Evolutionary conservation across 2,888 invertebrate species (phyloP).

Genomic region (Sinohyriopsis cumingii): DNA sequence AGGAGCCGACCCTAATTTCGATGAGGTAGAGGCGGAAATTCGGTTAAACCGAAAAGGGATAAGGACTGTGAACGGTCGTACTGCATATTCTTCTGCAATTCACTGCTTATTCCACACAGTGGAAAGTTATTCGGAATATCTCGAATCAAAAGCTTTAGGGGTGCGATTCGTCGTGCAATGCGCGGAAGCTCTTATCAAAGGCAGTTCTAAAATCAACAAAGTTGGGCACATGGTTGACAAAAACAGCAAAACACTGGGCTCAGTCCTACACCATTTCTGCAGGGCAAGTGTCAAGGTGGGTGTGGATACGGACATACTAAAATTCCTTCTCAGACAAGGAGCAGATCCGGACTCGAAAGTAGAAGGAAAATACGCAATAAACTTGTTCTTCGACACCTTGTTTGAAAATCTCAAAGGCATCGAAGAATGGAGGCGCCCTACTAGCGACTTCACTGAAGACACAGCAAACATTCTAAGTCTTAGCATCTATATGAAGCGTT

Average conservation of each 20-base stretch:
- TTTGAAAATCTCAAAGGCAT: conserved; percentile 31
- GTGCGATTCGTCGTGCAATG: conserved; percentile 43
- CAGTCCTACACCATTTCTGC: conserved; percentile 53
- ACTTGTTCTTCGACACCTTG: conserved; percentile 43
- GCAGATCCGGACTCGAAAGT: conserved; percentile 50
- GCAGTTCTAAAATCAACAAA: conserved; percentile 30
- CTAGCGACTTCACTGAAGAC: conserved; percentile 33
- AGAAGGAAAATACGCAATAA: conserved; percentile 45
- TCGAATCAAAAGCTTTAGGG: conserved; percentile 43
- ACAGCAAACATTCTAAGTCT: conserved; percentile 36
- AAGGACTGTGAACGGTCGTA: conserved; percentile 41
- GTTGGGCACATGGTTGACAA: conserved; percentile 36
- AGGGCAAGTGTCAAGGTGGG: conserved; percentile 51
- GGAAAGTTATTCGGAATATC: conserved; percentile 43
- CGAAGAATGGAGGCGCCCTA: conserved; percentile 21
- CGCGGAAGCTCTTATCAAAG: conserved; percentile 41
- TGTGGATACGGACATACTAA: conserved; percentile 44
- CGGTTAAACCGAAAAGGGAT: conserved; percentile 32
- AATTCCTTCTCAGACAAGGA: conserved; percentile 52
- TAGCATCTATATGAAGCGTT: conserved; percentile 35
- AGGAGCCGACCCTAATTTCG: conserved; percentile 63
- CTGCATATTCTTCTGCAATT: conserved; percentile 48
- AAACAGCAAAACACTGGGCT: conserved; percentile 40
- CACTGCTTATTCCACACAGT: conserved; percentile 56
- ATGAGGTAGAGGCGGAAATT: conserved; percentile 49